Base-by-base conservation (phyloP, 2,113 vertebrate genomes). In the Poecilia latipinna region DNA sequence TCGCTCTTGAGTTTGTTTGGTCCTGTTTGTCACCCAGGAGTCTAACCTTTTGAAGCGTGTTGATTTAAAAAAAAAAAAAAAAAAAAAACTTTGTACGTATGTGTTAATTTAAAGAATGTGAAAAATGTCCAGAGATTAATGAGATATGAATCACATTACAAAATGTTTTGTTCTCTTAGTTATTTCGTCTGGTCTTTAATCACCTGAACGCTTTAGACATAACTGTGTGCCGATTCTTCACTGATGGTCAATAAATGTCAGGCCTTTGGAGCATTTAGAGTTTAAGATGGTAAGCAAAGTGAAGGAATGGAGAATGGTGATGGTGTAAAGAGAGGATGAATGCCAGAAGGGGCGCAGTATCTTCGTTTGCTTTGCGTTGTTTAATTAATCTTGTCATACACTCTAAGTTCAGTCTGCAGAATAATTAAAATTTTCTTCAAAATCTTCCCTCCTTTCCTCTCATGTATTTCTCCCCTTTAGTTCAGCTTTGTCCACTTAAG, bases 351-450 rank as follows among this genome's bases (percentile, higher is more conserved):
- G 37, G 68, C 24, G 61, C 12, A 1, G 24, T 39, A 33, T 69
- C 67, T 68, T 75, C 69, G 54, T 67, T 70, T 1, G 75, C 73
- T 75, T 68, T 54, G 65, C 80, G 76, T 78, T 80, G 82, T 86
- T 90, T 88, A 85, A 89, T 85, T 79, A 79, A 74, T 44, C 31
- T 66, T 11, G 26, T 54, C 15, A 8, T 54, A 65, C 77, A 81
- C 77, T 65, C 79, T 54, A 76, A 37, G 24, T 65, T 57, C 44
- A 61, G 29, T 65, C 82, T 71, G 32, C 31, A 64, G 28, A 74
- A 54, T n/a, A 0, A 22, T 66, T 77, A 51, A 28, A 68, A 15
- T 65, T 57, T 22, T 70, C 22, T 7, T 31, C 24, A 26, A 26
- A 44, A 29, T 54, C 22, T 3, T 54, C 8, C 60, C 31, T 33